These are phyloP conservation scores for Eledona agricola DNA, from an alignment of 2,888 invertebrate genomes.

Conservation along the genomic window DNA sequence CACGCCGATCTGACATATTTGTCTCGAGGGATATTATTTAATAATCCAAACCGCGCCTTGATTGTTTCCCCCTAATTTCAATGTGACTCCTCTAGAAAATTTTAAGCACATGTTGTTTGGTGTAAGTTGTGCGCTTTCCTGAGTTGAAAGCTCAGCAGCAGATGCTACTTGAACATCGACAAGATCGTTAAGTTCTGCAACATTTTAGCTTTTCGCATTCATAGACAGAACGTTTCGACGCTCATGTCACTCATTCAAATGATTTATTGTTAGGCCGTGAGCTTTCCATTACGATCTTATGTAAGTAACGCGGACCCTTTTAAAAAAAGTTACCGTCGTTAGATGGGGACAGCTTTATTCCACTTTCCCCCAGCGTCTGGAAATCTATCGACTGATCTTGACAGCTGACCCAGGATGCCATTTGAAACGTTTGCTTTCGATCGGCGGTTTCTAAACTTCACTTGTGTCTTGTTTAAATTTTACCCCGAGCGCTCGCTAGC, in stretches of 20 bases:
- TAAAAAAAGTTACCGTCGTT: conserved; percentile 3
- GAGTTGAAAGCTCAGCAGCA: conserved; percentile 25
- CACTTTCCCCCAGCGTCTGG: conserved; percentile 7
- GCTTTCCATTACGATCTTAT: too few species aligned
- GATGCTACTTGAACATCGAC: conserved; percentile 26
- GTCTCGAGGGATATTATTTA: conserved; percentile 30
- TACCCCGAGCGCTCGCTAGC: too few species aligned
- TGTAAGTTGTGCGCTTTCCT: conserved; percentile 20
- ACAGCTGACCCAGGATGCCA: conserved; percentile 25
- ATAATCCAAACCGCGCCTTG: conserved; percentile 9
- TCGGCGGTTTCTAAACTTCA: conserved; percentile 8
- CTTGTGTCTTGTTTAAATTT: conserved; percentile 13
- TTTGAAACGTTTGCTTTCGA: conserved; percentile 10
- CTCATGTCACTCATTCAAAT: too few species aligned
- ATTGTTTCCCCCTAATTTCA: conserved; percentile 12
- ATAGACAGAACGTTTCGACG: too few species aligned
- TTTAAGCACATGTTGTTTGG: conserved; percentile 16
- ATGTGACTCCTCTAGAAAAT: conserved; percentile 1
- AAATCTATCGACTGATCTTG: conserved; percentile 19
- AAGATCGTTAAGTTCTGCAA: too few species aligned
- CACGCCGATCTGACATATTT: conserved; percentile 43
- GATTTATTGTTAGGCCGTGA: too few species aligned
- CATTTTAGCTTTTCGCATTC: too few species aligned
- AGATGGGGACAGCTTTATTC: conserved; percentile 6
- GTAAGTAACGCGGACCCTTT: too few species aligned